Conservation (phyloP, 2,797 vertebrate species). For the Adelosebastes latens region DNA sequence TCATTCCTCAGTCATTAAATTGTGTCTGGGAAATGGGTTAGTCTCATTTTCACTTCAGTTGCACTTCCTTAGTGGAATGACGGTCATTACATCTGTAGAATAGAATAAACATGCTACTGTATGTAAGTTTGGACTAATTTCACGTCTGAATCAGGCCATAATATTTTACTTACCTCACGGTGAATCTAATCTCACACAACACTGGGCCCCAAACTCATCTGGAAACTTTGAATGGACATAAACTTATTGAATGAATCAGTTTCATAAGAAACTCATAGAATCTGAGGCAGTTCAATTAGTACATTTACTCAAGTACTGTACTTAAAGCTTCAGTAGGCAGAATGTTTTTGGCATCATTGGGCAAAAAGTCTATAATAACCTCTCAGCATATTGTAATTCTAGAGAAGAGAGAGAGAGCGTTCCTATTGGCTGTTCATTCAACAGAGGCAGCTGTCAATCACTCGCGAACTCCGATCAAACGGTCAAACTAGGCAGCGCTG, state of each 20-base stretch:
- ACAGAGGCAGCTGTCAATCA: no score
- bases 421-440: no score
- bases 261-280: neutral
- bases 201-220: neutral
- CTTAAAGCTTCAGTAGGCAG: no score
- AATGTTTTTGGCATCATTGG: no score
- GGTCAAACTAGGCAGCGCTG: no score
- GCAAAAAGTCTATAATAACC: no score
- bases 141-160: neutral
- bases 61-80: constrained; percentile 4
- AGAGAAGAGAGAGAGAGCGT: no score
- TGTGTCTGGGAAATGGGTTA: constrained; percentile 34
- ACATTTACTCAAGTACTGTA: no score
- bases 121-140: neutral
- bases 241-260: neutral
- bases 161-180: neutral
- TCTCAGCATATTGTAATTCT: no score
- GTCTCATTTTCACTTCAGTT: constrained; percentile 38
- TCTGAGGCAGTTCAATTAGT: neutral
- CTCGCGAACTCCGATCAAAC: no score
- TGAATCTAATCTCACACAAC: neutral
- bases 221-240: neutral
- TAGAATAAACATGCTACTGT: neutral
- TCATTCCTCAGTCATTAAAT: constrained; percentile 32
- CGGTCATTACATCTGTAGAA: constrained; percentile 8